Conservation (phyloP, 2,888 invertebrate genomes). For the Drosophila antonietae region DNA sequence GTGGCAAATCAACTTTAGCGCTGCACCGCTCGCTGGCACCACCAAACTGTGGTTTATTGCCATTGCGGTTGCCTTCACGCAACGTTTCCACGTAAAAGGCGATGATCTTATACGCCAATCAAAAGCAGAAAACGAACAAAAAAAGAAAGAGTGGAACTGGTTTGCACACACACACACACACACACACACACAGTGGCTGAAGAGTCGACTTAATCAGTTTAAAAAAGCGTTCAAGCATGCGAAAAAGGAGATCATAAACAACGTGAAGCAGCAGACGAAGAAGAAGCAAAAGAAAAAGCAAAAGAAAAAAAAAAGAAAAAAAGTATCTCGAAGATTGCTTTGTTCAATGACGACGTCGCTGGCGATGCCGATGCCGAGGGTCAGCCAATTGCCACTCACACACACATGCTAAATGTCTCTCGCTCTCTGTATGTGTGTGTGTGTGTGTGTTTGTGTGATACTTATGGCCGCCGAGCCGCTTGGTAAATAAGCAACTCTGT, state of each 20-base stretch:
- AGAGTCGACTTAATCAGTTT: constrained; percentile 80
- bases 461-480: constrained; percentile 61
- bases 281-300: constrained; percentile 7
- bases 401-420: constrained; percentile 14
- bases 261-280: constrained; percentile 30
- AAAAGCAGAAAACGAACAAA: constrained; percentile 40
- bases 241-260: constrained; percentile 66
- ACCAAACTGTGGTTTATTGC: constrained; percentile 35
- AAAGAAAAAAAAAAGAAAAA: constrained; percentile 17
- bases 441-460: constrained; percentile 47
- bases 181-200: constrained; percentile 40
- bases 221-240: constrained; percentile 79
- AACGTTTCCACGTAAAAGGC: constrained; percentile 76
- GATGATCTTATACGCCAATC: constrained; percentile 80
- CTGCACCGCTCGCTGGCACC: constrained; percentile 1
- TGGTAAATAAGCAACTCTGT: constrained; percentile 73
- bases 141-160: constrained; percentile 55
- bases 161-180: constrained; percentile 54
- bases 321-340: constrained; percentile 74
- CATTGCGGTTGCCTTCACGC: constrained; percentile 66
- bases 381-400: constrained; percentile 68
- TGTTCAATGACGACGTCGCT: constrained; percentile 65
- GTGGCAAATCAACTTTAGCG: constrained; percentile 76
- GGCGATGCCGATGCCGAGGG: constrained; percentile 62
- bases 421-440: not conserved